These are phyloP conservation scores for Pipistrellus pygmaeus DNA, from an alignment of 2,797 vertebrate genomes.

Conservation along the genomic window DNA sequence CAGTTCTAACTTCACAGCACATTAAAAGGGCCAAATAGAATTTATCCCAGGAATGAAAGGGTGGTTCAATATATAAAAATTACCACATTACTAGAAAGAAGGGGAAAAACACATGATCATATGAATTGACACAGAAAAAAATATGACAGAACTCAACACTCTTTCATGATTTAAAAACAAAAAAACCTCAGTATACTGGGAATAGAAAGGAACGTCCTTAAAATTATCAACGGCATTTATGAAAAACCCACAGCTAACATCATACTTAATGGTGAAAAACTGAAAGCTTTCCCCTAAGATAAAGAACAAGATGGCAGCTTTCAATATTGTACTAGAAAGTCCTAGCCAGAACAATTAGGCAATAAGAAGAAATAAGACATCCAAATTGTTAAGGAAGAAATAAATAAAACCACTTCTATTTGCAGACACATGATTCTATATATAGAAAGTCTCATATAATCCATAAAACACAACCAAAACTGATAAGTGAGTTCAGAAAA, in stretches of 20 bases:
- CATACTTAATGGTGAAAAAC: background rate
- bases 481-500: slow-evolving; percentile 37
- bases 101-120: background rate
- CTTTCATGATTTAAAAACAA: background rate
- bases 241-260: slow-evolving; percentile 4
- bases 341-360: background rate
- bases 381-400: slow-evolving; percentile 6
- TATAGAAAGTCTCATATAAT: background rate
- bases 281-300: background rate
- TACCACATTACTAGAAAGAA: background rate
- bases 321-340: background rate
- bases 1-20: background rate
- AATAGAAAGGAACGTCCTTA: slow-evolving; percentile 26
- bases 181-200: background rate
- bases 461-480: slow-evolving; percentile 38
- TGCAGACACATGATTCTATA: slow-evolving; percentile 17
- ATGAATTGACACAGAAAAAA: slow-evolving; percentile 7
- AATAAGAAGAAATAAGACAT: slow-evolving; percentile 35
- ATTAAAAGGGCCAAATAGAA: background rate
- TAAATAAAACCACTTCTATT: background rate
- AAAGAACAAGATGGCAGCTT: background rate
- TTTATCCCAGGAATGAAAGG: background rate
- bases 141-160: slow-evolving; percentile 16
- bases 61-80: background rate
- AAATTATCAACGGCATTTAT: background rate